phyloP scores from a whole-genome alignment of 2,888 invertebrate species.

The Caenorhabditis sinica region DNA sequence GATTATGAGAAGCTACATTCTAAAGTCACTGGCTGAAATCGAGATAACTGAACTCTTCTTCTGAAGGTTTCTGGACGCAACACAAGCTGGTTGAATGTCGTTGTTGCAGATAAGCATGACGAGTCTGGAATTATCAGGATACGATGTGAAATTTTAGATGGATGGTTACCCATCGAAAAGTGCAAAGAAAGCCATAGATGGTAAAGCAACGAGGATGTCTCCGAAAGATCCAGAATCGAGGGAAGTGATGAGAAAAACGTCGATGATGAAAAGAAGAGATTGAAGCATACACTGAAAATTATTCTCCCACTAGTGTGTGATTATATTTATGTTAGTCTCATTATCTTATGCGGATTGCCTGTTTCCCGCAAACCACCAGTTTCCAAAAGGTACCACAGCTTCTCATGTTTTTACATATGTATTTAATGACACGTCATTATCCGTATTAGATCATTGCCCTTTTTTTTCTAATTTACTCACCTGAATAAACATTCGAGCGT shows the following conservation, averaged over 20 bases:
- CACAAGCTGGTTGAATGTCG: conserved; percentile 55
- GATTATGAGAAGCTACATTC: conserved; percentile 1
- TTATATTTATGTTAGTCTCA: neutral
- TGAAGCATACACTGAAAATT: conserved; percentile 37
- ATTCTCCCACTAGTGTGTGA: neutral
- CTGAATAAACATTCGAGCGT: conserved; percentile 61
- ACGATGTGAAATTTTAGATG: no score
- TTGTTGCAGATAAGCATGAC: conserved; percentile 58
- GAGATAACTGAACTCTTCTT: conserved; percentile 60
- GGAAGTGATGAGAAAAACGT: conserved; percentile 45
- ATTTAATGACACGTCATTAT: neutral
- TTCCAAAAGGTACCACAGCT: neutral
- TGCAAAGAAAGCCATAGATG: conserved; percentile 37
- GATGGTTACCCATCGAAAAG: conserved; percentile 57
- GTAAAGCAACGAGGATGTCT: conserved; percentile 33
- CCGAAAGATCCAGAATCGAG: conserved; percentile 42
- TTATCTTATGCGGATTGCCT: no score
- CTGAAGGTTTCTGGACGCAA: conserved; percentile 43
- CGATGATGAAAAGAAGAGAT: conserved; percentile 33
- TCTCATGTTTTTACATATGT: neutral
- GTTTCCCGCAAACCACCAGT: no score
- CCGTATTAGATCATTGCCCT: conserved; percentile 1
- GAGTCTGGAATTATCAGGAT: conserved; percentile 8
- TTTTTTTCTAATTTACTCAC: conserved; percentile 35
- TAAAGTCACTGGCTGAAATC: conserved; percentile 45